Conservation (phyloP, 2,888 invertebrate genomes). For the Cynaeus angustus region DNA sequence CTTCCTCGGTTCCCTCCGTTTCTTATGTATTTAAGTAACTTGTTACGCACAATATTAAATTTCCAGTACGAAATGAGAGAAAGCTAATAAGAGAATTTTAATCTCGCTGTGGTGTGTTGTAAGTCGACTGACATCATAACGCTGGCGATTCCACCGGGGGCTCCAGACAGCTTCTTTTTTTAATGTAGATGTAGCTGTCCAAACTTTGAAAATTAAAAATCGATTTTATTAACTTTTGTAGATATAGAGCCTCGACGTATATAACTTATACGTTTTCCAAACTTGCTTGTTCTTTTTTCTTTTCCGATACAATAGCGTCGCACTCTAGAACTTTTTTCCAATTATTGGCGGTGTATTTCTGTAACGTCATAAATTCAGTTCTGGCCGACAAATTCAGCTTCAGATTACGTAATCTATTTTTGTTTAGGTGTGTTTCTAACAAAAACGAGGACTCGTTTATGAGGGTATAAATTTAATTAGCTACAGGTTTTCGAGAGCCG, state of each 20-base stretch:
- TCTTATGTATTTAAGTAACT: slow-evolving; percentile 16
- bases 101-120: slow-evolving; percentile 8
- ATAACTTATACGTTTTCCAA: slow-evolving; percentile 20
- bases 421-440: slow-evolving; percentile 10
- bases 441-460: slow-evolving; percentile 22
- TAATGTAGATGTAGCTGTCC: slow-evolving; percentile 39
- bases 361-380: slow-evolving; percentile 14
- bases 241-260: slow-evolving; percentile 11
- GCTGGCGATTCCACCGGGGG: slow-evolving; percentile 4
- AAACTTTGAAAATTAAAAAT: slow-evolving; percentile 36
- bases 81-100: slow-evolving; percentile 23
- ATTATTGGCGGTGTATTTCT: slow-evolving; percentile 14
- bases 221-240: slow-evolving; percentile 37
- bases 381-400: slow-evolving; percentile 1
- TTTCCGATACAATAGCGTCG: slow-evolving; percentile 15
- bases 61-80: slow-evolving; percentile 11
- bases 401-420: slow-evolving; percentile 26
- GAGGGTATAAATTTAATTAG: slow-evolving; percentile 33
- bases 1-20: not conserved
- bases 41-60: slow-evolving; percentile 19
- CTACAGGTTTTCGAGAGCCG: slow-evolving; percentile 16
- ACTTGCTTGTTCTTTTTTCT: not conserved
- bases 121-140: slow-evolving; percentile 1
- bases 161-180: slow-evolving; percentile 13
- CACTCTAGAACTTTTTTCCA: slow-evolving; percentile 5